Evolutionary conservation across 1,140 invertebrate species (phyloP).

Genomic region (Nephotettix cincticeps): DNA sequence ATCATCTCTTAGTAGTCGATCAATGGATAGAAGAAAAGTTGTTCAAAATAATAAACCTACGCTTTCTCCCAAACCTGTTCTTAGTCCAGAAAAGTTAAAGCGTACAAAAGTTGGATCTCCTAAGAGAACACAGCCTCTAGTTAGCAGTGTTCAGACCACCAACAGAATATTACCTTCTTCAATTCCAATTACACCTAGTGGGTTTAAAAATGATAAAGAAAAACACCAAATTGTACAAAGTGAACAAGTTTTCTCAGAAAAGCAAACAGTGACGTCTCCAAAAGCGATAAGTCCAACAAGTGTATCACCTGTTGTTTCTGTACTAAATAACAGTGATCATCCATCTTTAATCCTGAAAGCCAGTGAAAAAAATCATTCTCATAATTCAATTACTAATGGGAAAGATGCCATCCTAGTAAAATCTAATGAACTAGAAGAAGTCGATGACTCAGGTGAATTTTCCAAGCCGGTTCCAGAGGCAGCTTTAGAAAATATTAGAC

Average conservation of each 20-base stretch:
- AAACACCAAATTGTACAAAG: no score
- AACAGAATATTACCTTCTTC: not conserved
- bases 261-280: not conserved
- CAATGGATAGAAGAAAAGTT: slow-evolving; percentile 5
- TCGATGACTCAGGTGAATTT: not conserved
- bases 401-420: not conserved
- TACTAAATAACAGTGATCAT: not conserved
- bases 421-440: slow-evolving; percentile 9
- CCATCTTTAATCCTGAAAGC: not conserved
- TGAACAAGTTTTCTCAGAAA: not conserved
- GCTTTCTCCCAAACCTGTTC: slow-evolving; percentile 36
- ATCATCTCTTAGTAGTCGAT: not conserved
- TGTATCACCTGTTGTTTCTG: not conserved
- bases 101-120: slow-evolving; percentile 20
- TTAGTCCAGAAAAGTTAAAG: slow-evolving; percentile 33
- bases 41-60: slow-evolving; percentile 31
- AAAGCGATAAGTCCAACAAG: not conserved
- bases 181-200: no score
- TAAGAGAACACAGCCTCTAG: slow-evolving; percentile 3
- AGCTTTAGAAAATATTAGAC: slow-evolving; percentile 65
- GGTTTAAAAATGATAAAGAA: no score
- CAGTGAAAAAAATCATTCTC: not conserved
- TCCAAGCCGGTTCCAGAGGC: slow-evolving; percentile 54
- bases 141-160: not conserved
- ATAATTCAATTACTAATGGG: not conserved